These are phyloP conservation scores for Ennomos fuscantarius DNA, from an alignment of 2,888 invertebrate genomes.

Conservation along the genomic window DNA sequence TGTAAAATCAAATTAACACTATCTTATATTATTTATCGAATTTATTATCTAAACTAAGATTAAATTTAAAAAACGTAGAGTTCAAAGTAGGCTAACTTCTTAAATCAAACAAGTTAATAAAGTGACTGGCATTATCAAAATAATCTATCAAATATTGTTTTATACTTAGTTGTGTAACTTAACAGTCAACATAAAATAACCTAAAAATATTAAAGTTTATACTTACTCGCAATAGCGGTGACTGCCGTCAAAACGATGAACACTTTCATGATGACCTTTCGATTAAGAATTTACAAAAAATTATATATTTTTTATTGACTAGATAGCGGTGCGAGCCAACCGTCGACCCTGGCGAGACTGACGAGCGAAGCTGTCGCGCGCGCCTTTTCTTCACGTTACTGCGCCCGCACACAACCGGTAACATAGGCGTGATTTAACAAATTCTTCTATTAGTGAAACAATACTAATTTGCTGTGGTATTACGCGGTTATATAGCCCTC, in stretches of 20 bases:
- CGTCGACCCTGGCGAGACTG: slow-evolving; percentile 79
- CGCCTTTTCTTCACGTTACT: slow-evolving; percentile 79
- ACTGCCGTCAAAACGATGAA: slow-evolving; percentile 78
- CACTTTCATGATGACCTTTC: slow-evolving; percentile 82
- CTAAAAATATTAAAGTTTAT: slow-evolving; percentile 23
- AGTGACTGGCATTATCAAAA: no score
- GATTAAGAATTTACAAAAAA: slow-evolving; percentile 57
- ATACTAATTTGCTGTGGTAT: slow-evolving; percentile 58
- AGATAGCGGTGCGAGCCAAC: slow-evolving; percentile 77
- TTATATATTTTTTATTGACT: slow-evolving; percentile 70
- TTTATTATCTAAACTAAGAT: no score
- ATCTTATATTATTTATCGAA: no score
- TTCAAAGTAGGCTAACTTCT: no score
- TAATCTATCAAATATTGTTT: no score
- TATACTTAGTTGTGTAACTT: no score
- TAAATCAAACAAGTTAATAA: no score
- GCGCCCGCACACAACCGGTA: slow-evolving; percentile 77
- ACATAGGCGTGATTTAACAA: slow-evolving; percentile 72
- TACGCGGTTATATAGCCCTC: slow-evolving; percentile 50
- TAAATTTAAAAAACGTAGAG: no score
- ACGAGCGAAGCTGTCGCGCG: slow-evolving; percentile 67
- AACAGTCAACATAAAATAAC: slow-evolving; percentile 7
- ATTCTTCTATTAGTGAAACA: slow-evolving; percentile 70
- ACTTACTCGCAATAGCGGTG: slow-evolving; percentile 80
- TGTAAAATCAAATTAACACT: no score